Percentiles rank a stretch among this genome's conserved stretches.
These are phyloP conservation scores for Baccha elongata DNA, from an alignment of 2,888 invertebrate genomes.

Conservation along the genomic window DNA sequence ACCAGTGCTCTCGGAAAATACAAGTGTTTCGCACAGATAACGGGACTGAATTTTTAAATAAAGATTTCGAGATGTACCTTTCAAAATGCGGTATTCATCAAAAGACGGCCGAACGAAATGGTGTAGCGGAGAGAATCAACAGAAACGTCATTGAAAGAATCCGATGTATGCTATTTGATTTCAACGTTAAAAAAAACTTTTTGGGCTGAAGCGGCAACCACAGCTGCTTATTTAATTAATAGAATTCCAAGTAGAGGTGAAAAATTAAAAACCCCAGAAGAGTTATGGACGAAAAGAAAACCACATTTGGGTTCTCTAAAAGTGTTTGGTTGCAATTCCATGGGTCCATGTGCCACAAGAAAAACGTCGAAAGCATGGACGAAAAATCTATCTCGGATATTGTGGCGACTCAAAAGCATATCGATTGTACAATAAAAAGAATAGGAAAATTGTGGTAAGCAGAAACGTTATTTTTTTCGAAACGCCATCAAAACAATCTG, in stretches of 20 bases:
- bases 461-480: too few relatives aligned
- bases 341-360: neutral
- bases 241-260: constrained; percentile 33
- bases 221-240: constrained; percentile 43
- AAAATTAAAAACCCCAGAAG: constrained; percentile 34
- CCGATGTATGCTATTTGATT: constrained; percentile 41
- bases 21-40: constrained; percentile 39
- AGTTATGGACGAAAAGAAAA: constrained; percentile 34
- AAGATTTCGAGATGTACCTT: neutral
- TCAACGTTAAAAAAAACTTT: too few relatives aligned
- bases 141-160: constrained; percentile 47
- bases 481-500: too few relatives aligned
- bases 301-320: constrained; percentile 23
- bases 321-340: constrained; percentile 50
- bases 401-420: constrained; percentile 44
- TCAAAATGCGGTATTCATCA: constrained; percentile 48
- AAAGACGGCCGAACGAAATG: constrained; percentile 48
- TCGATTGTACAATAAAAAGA: constrained; percentile 24
- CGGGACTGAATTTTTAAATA: neutral
- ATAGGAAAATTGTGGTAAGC: too few relatives aligned
- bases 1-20: constrained; percentile 25
- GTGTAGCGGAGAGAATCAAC: constrained; percentile 53
- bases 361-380: constrained; percentile 13
- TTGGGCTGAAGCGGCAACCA: constrained; percentile 31
- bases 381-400: constrained; percentile 49